phyloP scores from a whole-genome alignment of 92 coral and sea anemone species.

The Parazoanthus darwini region DNA sequence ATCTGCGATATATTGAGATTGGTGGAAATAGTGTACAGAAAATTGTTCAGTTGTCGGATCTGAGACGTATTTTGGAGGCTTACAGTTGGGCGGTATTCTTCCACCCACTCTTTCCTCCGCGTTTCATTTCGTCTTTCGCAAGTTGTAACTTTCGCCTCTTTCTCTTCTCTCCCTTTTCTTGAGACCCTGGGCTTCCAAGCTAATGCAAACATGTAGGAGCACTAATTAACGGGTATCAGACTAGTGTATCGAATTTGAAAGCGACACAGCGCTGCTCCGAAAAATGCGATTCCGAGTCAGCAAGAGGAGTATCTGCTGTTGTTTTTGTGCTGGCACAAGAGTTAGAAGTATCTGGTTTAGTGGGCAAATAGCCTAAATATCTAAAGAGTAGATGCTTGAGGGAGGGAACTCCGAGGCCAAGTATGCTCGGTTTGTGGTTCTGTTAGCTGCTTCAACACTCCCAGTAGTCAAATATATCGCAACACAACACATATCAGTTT shows the following conservation, averaged over 20 bases:
- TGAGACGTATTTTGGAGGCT: no score
- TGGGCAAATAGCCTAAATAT: not conserved
- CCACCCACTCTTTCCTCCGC: no score
- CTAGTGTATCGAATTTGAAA: not conserved
- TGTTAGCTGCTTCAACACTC: not conserved
- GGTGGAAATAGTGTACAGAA: no score
- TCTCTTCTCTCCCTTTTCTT: no score
- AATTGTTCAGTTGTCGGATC: no score
- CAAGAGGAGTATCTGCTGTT: not conserved
- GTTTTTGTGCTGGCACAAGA: no score
- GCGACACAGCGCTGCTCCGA: not conserved
- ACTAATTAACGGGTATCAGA: not conserved
- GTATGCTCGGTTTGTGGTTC: not conserved
- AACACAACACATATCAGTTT: not conserved
- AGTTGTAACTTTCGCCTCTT: no score
- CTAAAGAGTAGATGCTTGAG: not conserved
- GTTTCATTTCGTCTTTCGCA: no score
- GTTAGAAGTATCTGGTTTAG: not conserved
- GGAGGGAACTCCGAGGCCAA: not conserved
- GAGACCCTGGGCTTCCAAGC: no score
- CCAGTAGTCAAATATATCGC: not conserved
- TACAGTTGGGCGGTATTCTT: no score
- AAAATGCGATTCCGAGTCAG: not conserved
- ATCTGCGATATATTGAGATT: no score
- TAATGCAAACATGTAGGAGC: no score